These are phyloP conservation scores for Columba guinea DNA, from an alignment of 2,797 vertebrate genomes.

Conservation along the genomic window DNA sequence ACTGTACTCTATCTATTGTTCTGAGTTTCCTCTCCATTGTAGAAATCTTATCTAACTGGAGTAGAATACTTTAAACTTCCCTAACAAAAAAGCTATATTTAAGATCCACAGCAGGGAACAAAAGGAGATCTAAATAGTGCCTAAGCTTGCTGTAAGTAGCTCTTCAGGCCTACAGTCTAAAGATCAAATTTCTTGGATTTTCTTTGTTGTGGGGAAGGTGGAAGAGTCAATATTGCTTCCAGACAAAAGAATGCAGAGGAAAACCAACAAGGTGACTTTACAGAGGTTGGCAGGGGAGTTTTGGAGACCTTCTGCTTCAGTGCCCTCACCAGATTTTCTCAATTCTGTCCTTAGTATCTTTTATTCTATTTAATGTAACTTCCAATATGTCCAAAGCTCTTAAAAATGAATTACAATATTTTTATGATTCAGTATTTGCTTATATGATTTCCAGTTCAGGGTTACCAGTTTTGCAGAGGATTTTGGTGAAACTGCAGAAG, in stretches of 20 bases:
- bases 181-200: neutral
- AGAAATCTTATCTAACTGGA: neutral
- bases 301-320: neutral
- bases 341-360: neutral
- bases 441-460: neutral
- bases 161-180: neutral
- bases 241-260: neutral
- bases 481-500: neutral
- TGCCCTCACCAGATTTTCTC: neutral
- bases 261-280: neutral
- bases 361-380: neutral
- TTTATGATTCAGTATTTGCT: neutral
- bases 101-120: neutral
- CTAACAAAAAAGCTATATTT: neutral
- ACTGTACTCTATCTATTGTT: neutral
- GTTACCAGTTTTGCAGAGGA: neutral
- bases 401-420: neutral
- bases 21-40: neutral
- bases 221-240: neutral
- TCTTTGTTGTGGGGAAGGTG: neutral
- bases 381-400: neutral
- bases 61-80: neutral
- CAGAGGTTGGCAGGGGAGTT: rapidly evolving
- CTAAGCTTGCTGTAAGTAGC: neutral
- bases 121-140: neutral